Conservation (phyloP, 2,797 vertebrate genomes). For the Pagetopsis macropterus region DNA sequence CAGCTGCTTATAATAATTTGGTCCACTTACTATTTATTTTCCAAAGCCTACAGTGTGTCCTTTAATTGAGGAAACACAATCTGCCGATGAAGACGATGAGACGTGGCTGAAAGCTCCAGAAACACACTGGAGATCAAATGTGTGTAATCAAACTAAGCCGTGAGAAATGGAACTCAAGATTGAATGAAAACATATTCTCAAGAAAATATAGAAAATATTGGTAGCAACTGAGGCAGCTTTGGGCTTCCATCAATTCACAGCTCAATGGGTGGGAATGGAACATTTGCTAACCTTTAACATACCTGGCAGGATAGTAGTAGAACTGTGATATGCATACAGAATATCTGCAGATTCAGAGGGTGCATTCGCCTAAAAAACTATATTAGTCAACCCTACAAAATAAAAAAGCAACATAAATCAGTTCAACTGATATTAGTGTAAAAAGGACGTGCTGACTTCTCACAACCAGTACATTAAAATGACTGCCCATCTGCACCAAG, state of each 20-base stretch:
- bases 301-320: not conserved
- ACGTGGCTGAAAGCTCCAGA: not conserved
- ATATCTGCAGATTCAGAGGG: not conserved
- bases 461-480: constrained; percentile 35
- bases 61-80: not conserved
- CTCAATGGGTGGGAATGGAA: not conserved
- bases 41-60: not conserved
- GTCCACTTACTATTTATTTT: too few species aligned
- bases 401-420: not conserved
- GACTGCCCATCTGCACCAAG: constrained; percentile 4
- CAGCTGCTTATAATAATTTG: too few species aligned
- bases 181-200: not conserved
- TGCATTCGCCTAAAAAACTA: not conserved
- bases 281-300: not conserved
- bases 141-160: not conserved
- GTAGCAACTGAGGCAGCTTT: not conserved
- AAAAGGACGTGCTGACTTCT: not conserved
- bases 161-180: not conserved
- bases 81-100: not conserved
- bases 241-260: not conserved
- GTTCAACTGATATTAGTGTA: not conserved
- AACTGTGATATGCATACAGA: not conserved
- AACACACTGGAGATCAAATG: too few species aligned
- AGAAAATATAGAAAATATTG: not conserved
- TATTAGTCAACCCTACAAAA: not conserved